A percentile compares a stretch with the other conserved stretches of the same genome.
Evolutionary conservation across 2,113 vertebrate genomes (phyloP).

Genomic region (Hiodon alosoides): DNA sequence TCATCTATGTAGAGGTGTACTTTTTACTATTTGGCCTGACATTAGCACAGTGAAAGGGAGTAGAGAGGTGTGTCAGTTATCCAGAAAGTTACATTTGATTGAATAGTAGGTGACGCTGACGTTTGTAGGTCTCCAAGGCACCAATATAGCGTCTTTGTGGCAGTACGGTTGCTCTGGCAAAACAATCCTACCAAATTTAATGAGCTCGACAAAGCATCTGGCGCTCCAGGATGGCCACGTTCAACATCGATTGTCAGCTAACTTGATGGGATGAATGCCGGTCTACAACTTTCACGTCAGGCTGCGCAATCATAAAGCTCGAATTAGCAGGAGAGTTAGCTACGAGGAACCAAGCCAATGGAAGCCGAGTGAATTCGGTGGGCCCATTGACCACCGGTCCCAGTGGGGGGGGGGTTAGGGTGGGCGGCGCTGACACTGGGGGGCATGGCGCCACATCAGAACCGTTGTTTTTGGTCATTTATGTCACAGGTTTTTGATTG

Average conservation of each 20-base stretch:
- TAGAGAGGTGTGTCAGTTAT: constrained; percentile 14
- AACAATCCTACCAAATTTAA: constrained; percentile 44
- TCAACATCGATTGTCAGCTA: constrained; percentile 34
- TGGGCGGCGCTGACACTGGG: constrained; percentile 51
- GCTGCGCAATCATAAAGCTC: constrained; percentile 55
- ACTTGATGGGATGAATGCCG: constrained; percentile 55
- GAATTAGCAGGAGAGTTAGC: constrained; percentile 39
- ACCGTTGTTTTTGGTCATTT: constrained; percentile 70
- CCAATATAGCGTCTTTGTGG: constrained; percentile 36
- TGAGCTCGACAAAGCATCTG: constrained; percentile 65
- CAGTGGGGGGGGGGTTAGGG: constrained; percentile 56
- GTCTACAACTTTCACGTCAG: constrained; percentile 37
- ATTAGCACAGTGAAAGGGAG: not conserved
- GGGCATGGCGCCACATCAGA: constrained; percentile 58
- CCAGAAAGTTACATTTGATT: constrained; percentile 18
- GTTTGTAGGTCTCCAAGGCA: constrained; percentile 35
- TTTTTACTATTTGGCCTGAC: not conserved
- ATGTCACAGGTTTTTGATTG: constrained; percentile 78
- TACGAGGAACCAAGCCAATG: constrained; percentile 40
- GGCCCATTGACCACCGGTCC: constrained; percentile 63
- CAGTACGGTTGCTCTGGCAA: constrained; percentile 33
- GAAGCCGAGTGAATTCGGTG: constrained; percentile 46
- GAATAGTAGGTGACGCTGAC: constrained; percentile 36
- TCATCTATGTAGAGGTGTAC: not conserved
- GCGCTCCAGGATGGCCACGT: constrained; percentile 43